Conservation (phyloP, 2,888 invertebrate species). For the Phorcus lineatus region DNA sequence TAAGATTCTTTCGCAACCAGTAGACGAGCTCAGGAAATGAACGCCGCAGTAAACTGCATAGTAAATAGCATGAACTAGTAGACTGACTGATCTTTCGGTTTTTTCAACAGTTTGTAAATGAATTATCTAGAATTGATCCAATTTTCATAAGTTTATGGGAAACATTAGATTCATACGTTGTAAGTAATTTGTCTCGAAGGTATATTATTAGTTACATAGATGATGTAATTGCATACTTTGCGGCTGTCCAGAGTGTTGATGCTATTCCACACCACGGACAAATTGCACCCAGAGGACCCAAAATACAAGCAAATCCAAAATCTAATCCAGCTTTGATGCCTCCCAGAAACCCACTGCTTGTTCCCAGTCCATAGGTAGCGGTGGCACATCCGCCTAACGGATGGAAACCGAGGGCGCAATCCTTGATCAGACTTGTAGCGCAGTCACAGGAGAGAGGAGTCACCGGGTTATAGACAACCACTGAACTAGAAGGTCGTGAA, state of each 20-base stretch:
- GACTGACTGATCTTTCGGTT: too few species aligned
- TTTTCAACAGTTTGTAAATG: too few species aligned
- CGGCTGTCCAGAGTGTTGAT: conserved; percentile 29
- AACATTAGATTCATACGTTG: too few species aligned
- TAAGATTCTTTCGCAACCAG: too few species aligned
- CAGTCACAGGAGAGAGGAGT: conserved; percentile 49
- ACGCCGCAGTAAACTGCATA: too few species aligned
- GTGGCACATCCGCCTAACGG: conserved; percentile 37
- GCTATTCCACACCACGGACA: conserved; percentile 31
- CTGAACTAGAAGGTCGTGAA: conserved; percentile 26
- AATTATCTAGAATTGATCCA: too few species aligned
- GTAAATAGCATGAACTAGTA: too few species aligned
- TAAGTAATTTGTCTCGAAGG: too few species aligned
- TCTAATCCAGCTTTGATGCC: conserved; percentile 1
- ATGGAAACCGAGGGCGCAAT: conserved; percentile 33
- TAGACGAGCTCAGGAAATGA: too few species aligned
- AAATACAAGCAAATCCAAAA: conserved; percentile 36
- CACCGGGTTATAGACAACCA: conserved; percentile 37
- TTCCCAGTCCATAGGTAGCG: conserved; percentile 23
- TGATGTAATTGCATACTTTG: background rate
- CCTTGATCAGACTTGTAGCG: conserved; percentile 36
- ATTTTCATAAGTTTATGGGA: too few species aligned
- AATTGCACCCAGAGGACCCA: background rate
- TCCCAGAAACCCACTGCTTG: background rate
- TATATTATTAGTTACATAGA: too few species aligned